A percentile compares a stretch with the other conserved stretches of the same genome.
Evolutionary conservation across 2,797 vertebrate genomes (phyloP).

Genomic region (Monodelphis domestica): DNA sequence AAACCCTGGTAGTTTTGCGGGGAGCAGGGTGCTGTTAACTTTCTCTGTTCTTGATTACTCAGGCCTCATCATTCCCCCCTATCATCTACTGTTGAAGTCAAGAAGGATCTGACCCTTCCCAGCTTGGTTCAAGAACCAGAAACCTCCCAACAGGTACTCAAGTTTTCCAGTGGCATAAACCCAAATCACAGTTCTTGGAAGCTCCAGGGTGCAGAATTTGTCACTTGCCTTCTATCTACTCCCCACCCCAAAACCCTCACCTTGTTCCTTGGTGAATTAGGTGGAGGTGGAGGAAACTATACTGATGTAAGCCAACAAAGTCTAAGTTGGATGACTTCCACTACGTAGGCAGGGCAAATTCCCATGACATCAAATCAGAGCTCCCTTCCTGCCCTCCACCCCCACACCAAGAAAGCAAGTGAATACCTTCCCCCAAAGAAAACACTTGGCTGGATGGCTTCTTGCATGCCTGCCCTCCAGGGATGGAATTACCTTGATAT

Average conservation of each 20-base stretch:
- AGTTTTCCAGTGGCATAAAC: neutral
- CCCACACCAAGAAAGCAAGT: neutral
- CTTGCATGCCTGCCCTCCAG: neutral
- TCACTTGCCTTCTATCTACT: neutral
- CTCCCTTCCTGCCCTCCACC: neutral
- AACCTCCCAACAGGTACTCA: conserved; percentile 61
- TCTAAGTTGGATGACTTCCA: neutral
- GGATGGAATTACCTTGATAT: neutral
- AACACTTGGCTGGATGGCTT: neutral
- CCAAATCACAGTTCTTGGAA: neutral
- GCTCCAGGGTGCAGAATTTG: neutral
- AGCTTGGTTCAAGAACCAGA: conserved; percentile 49
- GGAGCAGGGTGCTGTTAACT: neutral
- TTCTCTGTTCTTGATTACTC: conserved; percentile 21
- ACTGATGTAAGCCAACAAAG: neutral
- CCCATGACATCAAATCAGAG: neutral
- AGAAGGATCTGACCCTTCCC: conserved; percentile 51
- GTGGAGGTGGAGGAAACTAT: neutral
- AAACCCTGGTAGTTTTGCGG: neutral
- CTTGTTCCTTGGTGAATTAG: neutral
- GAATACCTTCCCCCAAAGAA: neutral
- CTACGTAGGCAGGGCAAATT: neutral
- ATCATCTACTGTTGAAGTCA: conserved; percentile 20
- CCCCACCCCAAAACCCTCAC: too few species aligned
- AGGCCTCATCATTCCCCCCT: conserved; percentile 44